Conservation (phyloP, 2,888 invertebrate genomes). For the Acanthosepion lycidas region DNA sequence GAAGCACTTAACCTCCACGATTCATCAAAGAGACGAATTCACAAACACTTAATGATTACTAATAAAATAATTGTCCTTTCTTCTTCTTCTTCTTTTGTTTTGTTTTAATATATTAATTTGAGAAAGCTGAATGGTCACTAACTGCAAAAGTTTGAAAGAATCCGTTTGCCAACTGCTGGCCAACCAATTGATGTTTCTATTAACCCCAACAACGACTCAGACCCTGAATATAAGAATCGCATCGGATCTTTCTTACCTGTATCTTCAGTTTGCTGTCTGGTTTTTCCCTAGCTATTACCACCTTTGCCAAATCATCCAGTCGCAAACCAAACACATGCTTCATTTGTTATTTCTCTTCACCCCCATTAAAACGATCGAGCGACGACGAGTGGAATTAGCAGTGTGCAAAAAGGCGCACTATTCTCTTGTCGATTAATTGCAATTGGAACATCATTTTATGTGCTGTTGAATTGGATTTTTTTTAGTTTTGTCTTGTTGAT, state of each 20-base stretch:
- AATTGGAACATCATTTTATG: not conserved
- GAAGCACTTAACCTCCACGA: too few species aligned
- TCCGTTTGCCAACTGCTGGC: too few species aligned
- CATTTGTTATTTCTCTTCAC: not conserved
- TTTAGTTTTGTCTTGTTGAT: not conserved
- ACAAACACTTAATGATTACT: too few species aligned
- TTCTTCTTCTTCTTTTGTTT: too few species aligned
- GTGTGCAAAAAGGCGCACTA: not conserved
- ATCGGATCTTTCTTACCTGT: not conserved
- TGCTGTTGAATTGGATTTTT: not conserved
- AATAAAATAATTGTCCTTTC: too few species aligned
- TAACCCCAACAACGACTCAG: not conserved
- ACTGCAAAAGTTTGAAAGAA: too few species aligned
- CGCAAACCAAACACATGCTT: not conserved
- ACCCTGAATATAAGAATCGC: not conserved
- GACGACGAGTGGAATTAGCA: not conserved
- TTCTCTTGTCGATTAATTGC: not conserved
- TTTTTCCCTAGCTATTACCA: not conserved
- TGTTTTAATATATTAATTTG: too few species aligned
- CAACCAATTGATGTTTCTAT: too few species aligned
- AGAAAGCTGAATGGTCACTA: too few species aligned
- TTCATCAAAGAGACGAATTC: too few species aligned
- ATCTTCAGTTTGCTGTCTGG: not conserved
- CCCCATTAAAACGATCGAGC: not conserved
- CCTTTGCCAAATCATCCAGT: slow-evolving; percentile 5